phyloP scores from a whole-genome alignment of 92 coral and sea anemone species.

The Muricea muricata region DNA sequence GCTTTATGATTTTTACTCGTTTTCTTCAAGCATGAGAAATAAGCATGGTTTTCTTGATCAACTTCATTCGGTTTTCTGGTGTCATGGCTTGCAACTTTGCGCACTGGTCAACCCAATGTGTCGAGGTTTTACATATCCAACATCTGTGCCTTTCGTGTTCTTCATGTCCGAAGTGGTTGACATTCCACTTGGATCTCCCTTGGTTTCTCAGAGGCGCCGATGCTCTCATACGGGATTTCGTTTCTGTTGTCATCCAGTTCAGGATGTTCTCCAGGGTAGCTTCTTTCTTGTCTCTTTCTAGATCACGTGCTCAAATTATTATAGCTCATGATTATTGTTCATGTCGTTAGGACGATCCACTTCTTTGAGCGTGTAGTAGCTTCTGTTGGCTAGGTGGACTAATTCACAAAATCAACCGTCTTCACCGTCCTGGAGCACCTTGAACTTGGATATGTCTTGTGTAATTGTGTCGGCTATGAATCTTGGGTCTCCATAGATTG shows the following conservation, averaged over 20 bases:
- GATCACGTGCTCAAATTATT: conserved; percentile 38
- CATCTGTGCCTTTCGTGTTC: too few species aligned
- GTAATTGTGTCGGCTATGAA: conserved; percentile 52
- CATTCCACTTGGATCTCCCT: neutral
- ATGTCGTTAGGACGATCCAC: conserved; percentile 54
- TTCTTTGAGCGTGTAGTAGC: conserved; percentile 61
- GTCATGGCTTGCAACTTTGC: conserved; percentile 50
- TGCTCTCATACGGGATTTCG: conserved; percentile 29
- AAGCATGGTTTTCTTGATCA: conserved; percentile 67
- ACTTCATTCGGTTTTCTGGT: conserved; percentile 38
- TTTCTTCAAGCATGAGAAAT: conserved; percentile 63
- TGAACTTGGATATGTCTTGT: conserved; percentile 45
- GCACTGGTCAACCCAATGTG: conserved; percentile 69
- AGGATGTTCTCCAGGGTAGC: too few species aligned
- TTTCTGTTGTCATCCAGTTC: too few species aligned
- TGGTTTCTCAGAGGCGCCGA: conserved; percentile 21
- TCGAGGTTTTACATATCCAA: conserved; percentile 60
- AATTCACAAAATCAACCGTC: conserved; percentile 64
- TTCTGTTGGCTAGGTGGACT: conserved; percentile 52
- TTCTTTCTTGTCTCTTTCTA: conserved; percentile 11
- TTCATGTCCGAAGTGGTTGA: neutral
- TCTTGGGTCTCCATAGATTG: conserved; percentile 55
- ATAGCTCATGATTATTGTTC: conserved; percentile 58
- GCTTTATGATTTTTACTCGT: conserved; percentile 60
- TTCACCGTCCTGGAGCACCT: conserved; percentile 41